Base-by-base conservation (phyloP, 1,140 invertebrate species). In the Marisa cornuarietis region DNA sequence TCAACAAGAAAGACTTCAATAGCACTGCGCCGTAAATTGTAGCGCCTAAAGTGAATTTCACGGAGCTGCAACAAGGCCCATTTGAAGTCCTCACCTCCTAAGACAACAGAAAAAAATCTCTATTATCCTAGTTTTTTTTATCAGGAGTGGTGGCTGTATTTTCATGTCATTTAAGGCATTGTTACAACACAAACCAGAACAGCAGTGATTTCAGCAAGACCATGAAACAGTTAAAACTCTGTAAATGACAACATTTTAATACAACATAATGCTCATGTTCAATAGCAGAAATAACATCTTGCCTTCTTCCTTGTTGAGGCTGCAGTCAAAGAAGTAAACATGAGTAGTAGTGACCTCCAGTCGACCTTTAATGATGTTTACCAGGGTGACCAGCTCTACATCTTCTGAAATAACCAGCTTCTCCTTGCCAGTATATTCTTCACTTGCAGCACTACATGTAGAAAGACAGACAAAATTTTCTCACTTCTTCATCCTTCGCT, bases 1-100 rank as follows among this genome's bases (percentile, higher is more conserved):
- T 94, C 93, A 68, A 93, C 90, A 11, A 94, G 87, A 85, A 94
- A 94, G 83, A 94, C 91, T 88, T 94, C 94, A 49, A 94, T 87
- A 9, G 94, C 94, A 84, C 93, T 94, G 79, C 93, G 87, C 14
- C 93, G 86, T 0, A 94, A 88, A 87, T 94, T 94, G 87, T 94
- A 94, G 79, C 94, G 90, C 24, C 94, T 86, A 54, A 94, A 91
- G 88, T 94, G 94, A 4, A 94, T 92, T 84, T 94, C 93, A 76
- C 93, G 87, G 61, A 94, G 89, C 84, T 93, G 92, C 22, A 90
- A 90, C 24, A 94, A 87, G 1, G 92, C 87, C 91, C 93, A 93
- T 78, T 91, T 92, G 78, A 92, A 90, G 76, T 92, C 91, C 78
- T 92, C 89, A 51, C 88, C 89, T 16, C 84, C 87, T 91, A 69